Conservation (phyloP, 2,113 vertebrate genomes). For the Lota lota region DNA sequence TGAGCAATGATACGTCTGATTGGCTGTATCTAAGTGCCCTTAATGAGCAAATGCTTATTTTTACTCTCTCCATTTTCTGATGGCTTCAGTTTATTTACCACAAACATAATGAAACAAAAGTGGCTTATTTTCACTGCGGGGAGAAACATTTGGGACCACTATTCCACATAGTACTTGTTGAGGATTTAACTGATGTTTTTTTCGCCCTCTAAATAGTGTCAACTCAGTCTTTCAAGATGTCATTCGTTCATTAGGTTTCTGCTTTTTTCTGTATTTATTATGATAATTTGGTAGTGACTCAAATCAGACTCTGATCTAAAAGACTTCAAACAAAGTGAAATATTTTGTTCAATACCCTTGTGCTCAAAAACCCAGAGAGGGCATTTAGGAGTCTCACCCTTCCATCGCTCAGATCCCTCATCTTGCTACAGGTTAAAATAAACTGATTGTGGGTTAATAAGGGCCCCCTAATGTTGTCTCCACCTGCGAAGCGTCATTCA, state of each 20-base stretch:
- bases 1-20: slow-evolving; percentile 66
- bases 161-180: neutral
- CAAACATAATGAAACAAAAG: slow-evolving; percentile 26
- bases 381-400: too few relatives aligned
- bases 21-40: slow-evolving; percentile 56
- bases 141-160: slow-evolving; percentile 15
- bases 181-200: too few relatives aligned
- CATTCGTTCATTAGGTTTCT: too few relatives aligned
- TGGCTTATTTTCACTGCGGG: slow-evolving; percentile 1
- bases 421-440: slow-evolving; percentile 51
- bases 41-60: slow-evolving; percentile 32
- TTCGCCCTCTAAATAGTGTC: too few relatives aligned
- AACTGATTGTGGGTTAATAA: slow-evolving; percentile 48
- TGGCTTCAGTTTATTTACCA: slow-evolving; percentile 26
- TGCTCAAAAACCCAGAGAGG: too few relatives aligned
- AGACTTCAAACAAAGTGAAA: too few relatives aligned
- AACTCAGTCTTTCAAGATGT: too few relatives aligned
- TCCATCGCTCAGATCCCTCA: too few relatives aligned
- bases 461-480: slow-evolving; percentile 34
- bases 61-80: slow-evolving; percentile 7
- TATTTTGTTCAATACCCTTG: too few relatives aligned
- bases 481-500: slow-evolving; percentile 47
- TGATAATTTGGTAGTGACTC: too few relatives aligned
- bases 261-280: too few relatives aligned
- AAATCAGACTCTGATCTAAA: too few relatives aligned